Base-by-base conservation (phyloP, 1,140 invertebrate species). In the Drepana arcuata region DNA sequence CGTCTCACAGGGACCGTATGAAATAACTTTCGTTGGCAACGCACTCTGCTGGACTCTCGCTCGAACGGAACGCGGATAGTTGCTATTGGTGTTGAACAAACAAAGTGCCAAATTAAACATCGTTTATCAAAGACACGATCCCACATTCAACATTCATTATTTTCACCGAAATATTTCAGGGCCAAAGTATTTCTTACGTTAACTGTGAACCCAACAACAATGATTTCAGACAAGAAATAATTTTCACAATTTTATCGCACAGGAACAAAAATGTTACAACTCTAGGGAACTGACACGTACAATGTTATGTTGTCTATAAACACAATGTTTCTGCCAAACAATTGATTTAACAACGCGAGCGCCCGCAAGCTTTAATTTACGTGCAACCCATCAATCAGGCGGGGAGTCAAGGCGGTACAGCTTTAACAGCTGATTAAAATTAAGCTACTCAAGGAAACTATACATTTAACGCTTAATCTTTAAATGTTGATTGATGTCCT, bases 11-110 rank as follows among this genome's bases (percentile, higher is more conserved):
- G 57, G 51, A 55, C 53, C 53, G 36, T 42, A 45, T 38, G 50
- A 61, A 69, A 64, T 61, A 67, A 67, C 59, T 68, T 68, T 62
- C 56, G 47, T 70, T 73, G 69, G 69, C 69, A 68, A 56, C 53
- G 50, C n/a, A n/a, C n/a, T n/a, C n/a, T n/a, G n/a, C 39, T 47
- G 30, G 36, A 54, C 35, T 26, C 27, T 32, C 41, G 42, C 25
- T 32, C 39, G 42, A 36, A 36, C 48, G 33, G 16, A 46, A 38
- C 34, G 34, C 30, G 32, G 37, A 33, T 46, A n/a, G n/a, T n/a
- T n/a, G 41, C 43, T 47, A 16, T n/a, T 28, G 32, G 26, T 48
- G 37, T 25, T 40, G 45, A 59, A 57, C 46, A 48, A 59, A 57
- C 46, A 54, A 56, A 57, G 49, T 62, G 58, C 58, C 48, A 55